Conservation (phyloP, 2,797 vertebrate species). For the Prionace glauca region DNA sequence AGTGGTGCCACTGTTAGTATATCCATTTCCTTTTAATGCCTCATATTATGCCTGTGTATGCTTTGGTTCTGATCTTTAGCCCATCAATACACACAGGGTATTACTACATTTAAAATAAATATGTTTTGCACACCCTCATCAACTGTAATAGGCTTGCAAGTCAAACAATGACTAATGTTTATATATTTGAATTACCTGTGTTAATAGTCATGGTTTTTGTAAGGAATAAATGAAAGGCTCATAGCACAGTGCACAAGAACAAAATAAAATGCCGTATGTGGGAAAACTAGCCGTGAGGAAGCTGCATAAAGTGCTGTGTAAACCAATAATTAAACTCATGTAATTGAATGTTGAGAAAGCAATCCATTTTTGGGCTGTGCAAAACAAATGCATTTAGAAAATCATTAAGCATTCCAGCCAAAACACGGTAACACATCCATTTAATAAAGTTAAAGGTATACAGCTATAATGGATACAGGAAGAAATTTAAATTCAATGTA, state of each 20-base stretch:
- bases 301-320: neutral
- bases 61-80: neutral
- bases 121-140: neutral
- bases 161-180: neutral
- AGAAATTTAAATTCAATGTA: neutral
- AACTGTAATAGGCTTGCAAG: neutral
- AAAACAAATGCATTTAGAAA: conserved; percentile 11
- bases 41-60: neutral
- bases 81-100: neutral
- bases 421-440: neutral
- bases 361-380: neutral
- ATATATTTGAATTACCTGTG: neutral
- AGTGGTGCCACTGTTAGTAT: neutral
- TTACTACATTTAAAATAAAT: neutral
- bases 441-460: neutral
- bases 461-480: neutral
- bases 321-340: conserved; percentile 18
- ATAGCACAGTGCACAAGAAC: neutral
- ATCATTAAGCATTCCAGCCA: neutral
- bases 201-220: neutral
- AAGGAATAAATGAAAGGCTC: neutral
- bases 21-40: conserved; percentile 3
- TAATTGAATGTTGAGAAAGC: conserved; percentile 10
- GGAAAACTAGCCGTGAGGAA: neutral
- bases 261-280: neutral